These are phyloP conservation scores for Heliconius charithonia DNA, from an alignment of 2,888 invertebrate species.

Conservation along the genomic window DNA sequence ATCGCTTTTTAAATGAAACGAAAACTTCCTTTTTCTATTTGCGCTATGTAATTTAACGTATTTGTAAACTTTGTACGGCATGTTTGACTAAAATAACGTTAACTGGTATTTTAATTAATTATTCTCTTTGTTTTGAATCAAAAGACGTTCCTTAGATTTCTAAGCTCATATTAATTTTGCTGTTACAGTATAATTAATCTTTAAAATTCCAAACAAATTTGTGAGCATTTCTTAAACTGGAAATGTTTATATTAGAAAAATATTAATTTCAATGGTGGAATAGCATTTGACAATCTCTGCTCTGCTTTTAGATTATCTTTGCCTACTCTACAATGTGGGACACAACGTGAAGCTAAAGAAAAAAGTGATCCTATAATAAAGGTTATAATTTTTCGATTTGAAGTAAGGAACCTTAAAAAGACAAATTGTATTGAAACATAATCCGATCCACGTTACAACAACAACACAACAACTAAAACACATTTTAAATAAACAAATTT, in stretches of 20 bases:
- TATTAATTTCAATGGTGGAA: background rate
- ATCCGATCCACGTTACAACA: no score
- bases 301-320: no score
- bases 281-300: background rate
- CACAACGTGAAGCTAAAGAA: no score
- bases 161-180: slow-evolving; percentile 32
- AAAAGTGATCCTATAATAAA: no score
- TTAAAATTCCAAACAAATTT: slow-evolving; percentile 23
- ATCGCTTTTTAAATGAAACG: background rate
- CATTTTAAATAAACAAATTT: background rate
- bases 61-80: slow-evolving; percentile 23
- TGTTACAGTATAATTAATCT: slow-evolving; percentile 29
- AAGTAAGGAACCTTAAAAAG: no score
- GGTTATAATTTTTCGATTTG: no score
- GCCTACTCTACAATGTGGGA: no score
- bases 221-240: background rate
- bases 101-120: slow-evolving; percentile 38
- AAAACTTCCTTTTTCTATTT: background rate
- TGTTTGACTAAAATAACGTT: slow-evolving; percentile 30
- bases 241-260: background rate
- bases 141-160: slow-evolving; percentile 30
- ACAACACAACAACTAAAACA: no score
- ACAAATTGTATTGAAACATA: no score
- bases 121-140: slow-evolving; percentile 28
- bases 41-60: slow-evolving; percentile 16